These are phyloP conservation scores for Drosophila subsilvestris DNA, from an alignment of 2,888 invertebrate species.

Conservation along the genomic window DNA sequence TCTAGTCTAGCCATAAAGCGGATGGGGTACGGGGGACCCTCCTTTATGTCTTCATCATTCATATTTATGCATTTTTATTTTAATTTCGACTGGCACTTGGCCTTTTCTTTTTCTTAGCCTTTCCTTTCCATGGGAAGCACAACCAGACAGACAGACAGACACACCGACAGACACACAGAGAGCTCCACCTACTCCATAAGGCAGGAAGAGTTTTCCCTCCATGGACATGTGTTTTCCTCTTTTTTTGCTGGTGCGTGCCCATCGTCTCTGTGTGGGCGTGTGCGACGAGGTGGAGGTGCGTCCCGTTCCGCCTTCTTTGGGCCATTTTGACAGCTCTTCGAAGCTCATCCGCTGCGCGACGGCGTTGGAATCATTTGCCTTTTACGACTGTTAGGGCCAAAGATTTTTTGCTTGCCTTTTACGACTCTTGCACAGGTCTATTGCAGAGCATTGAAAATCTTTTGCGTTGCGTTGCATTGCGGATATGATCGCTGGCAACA, in stretches of 20 bases:
- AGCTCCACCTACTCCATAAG: constrained; percentile 49
- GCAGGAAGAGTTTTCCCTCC: constrained; percentile 1
- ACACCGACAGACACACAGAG: neutral
- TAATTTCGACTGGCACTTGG: constrained; percentile 52
- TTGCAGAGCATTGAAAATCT: constrained; percentile 49
- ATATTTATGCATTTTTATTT: constrained; percentile 69
- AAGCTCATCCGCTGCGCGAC: constrained; percentile 21
- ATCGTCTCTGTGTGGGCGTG: constrained; percentile 52
- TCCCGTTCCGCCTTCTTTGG: constrained; percentile 24
- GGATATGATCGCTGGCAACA: constrained; percentile 1
- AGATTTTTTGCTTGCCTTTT: constrained; percentile 59
- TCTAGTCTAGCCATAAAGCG: neutral
- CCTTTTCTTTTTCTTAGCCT: constrained; percentile 10
- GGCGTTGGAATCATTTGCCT: constrained; percentile 53
- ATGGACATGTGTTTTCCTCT: constrained; percentile 2
- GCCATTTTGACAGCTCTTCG: constrained; percentile 66
- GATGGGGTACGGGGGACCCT: neutral
- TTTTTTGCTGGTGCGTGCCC: constrained; percentile 31
- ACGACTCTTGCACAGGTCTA: constrained; percentile 44
- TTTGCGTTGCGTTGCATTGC: constrained; percentile 21
- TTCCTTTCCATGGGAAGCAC: neutral
- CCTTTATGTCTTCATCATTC: constrained; percentile 73
- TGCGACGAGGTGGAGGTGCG: constrained; percentile 24
- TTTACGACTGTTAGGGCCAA: constrained; percentile 69
- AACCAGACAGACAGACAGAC: constrained; percentile 40